A percentile compares a stretch with the other conserved stretches of the same genome.
Evolutionary conservation across 2,888 invertebrate species (phyloP).

Genomic region (Gisinianus flammeolus): DNA sequence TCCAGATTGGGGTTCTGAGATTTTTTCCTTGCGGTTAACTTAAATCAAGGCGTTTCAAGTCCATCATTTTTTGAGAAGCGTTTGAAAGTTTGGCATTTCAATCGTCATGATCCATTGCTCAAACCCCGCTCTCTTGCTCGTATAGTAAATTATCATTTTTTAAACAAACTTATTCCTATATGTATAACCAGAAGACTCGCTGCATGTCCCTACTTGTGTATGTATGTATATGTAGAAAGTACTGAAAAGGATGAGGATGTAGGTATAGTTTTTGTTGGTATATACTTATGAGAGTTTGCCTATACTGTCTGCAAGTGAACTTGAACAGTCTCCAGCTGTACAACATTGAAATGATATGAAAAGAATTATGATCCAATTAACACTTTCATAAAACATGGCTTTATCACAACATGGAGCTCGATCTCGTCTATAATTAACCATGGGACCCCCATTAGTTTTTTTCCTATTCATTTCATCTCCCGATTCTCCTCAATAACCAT

Average conservation of each 20-base stretch:
- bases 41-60: not conserved
- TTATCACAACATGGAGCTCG: not conserved
- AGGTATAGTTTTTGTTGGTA: not conserved
- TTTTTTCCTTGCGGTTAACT: constrained; percentile 10
- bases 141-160: not conserved
- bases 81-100: constrained; percentile 20
- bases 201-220: no score
- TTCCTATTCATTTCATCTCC: not conserved
- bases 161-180: no score
- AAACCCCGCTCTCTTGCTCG: not conserved
- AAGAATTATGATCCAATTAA: constrained; percentile 48
- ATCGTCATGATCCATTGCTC: constrained; percentile 15
- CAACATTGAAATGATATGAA: constrained; percentile 2
- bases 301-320: constrained; percentile 1
- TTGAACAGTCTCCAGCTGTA: constrained; percentile 25
- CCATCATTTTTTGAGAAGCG: not conserved
- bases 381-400: constrained; percentile 36
- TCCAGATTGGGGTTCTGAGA: constrained; percentile 22
- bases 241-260: no score
- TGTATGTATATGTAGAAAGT: no score
- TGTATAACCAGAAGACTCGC: no score
- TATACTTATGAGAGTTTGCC: not conserved
- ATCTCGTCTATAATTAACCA: constrained; percentile 23
- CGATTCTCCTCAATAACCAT: not conserved
- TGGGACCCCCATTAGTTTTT: not conserved